Percentiles rank a stretch among this genome's conserved stretches.
Conservation (phyloP, 2,113 vertebrate species). For the Halcyon malimbica region DNA sequence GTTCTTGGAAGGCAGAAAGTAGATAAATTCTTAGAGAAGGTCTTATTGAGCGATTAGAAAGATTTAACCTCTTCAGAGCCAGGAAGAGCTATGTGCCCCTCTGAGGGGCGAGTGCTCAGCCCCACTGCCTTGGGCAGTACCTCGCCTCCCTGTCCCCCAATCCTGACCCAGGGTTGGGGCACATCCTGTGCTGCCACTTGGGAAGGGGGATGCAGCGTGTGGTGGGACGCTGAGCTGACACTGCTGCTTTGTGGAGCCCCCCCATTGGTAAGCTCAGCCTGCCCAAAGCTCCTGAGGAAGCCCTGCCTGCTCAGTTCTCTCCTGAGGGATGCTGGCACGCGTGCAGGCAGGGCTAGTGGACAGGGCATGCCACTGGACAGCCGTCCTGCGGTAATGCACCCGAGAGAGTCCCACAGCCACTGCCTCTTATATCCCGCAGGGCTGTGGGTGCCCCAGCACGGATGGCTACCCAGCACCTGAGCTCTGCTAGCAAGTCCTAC, state of each 20-base stretch:
- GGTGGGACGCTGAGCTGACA: fast-evolving
- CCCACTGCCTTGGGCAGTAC: neutral
- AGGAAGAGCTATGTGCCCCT: fast-evolving
- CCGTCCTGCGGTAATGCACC: neutral
- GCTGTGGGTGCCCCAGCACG: fast-evolving
- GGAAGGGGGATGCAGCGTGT: fast-evolving
- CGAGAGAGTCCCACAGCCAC: neutral
- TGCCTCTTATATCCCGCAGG: neutral
- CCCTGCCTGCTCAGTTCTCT: neutral
- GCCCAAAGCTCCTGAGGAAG: neutral
- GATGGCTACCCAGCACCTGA: neutral
- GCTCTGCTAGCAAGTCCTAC: neutral
- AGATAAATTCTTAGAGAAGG: conserved; percentile 67
- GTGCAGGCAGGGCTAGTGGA: neutral
- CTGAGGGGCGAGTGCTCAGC: neutral
- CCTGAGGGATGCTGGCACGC: neutral
- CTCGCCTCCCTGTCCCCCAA: neutral
- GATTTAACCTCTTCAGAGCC: conserved; percentile 59
- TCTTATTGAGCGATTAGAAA: conserved; percentile 54
- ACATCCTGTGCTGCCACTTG: fast-evolving
- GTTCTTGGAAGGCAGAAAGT: conserved; percentile 68
- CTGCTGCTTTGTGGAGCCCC: neutral
- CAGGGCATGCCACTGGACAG: neutral
- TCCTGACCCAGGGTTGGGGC: neutral
- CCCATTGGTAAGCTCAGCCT: neutral